Evolutionary conservation across 2,797 vertebrate species (phyloP), one percentile per base, ranked within the genome.

Genomic region (Yasuhikotakia modesta): DNA sequence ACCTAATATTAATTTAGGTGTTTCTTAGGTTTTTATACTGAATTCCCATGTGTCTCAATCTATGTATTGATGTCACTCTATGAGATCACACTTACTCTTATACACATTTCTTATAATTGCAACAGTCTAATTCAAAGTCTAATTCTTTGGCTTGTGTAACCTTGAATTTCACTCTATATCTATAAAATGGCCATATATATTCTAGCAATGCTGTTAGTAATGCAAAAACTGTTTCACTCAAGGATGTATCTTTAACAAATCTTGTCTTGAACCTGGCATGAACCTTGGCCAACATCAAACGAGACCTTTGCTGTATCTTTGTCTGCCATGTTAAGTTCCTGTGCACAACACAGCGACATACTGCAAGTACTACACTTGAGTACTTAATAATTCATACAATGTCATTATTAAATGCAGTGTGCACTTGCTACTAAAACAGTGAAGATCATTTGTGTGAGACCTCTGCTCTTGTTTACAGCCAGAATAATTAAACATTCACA

Each of bases 301-400:
- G 65, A 13, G 19, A 17, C 27, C 30, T 55, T 71, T 73, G 48
- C 68, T 4, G 1, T 55, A 46, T 19, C 17, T 72, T 58, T 32
- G 64, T 73, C 68, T 78, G 64, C 57, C 61, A 66, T 72, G 73
- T 81, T 76, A 48, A 72, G 27, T 76, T 39, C 35, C 53, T 76
- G 61, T 52, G 68, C 70, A 72, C 68, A 71, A 68, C 52, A 81
- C 60, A 11, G 61, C 66, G 48, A 75, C 72, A 73, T 48, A 52
- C 43, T 55, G 39, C 35, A 55, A 70, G 50, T 27, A 1, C 58
- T 14, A 11, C 67, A 10, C 60, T 79, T 64, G 52, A 13, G 68
- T 67, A 30, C 58, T 70, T 60, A 79, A 78, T 70, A 70, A 79
- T 74, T 78, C 66, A 79, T 70, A 4, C 10, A n/a, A 22, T 55